A percentile compares a stretch with the other conserved stretches of the same genome.
These are phyloP conservation scores for Semaprochilodus insignis DNA, from an alignment of 2,797 vertebrate species.

Conservation along the genomic window DNA sequence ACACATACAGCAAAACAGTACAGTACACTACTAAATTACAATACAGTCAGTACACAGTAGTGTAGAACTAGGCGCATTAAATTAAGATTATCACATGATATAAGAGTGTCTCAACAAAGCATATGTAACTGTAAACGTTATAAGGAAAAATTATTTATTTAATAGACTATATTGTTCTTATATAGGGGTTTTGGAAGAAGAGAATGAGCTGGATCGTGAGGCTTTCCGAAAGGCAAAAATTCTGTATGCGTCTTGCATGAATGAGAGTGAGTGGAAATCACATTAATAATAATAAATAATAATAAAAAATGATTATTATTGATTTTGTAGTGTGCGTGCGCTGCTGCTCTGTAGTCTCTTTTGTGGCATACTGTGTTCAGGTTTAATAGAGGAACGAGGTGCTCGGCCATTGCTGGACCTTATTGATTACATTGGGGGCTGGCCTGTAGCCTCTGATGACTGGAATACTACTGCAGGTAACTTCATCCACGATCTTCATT, in stretches of 20 bases:
- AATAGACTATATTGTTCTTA: neutral
- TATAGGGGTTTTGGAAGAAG: slow-evolving; percentile 88
- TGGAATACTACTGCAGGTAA: slow-evolving; percentile 87
- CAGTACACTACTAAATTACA: neutral
- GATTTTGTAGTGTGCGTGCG: neutral
- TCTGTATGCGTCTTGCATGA: slow-evolving; percentile 94
- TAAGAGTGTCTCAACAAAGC: neutral
- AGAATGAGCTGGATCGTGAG: slow-evolving; percentile 75
- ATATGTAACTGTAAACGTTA: neutral
- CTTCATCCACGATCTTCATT: slow-evolving; percentile 50
- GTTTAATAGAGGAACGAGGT: slow-evolving; percentile 89
- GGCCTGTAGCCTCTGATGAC: slow-evolving; percentile 89
- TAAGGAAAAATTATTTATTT: neutral
- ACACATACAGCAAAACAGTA: neutral
- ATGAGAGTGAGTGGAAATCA: slow-evolving; percentile 87
- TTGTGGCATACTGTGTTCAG: slow-evolving; percentile 65
- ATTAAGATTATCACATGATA: neutral
- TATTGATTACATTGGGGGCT: slow-evolving; percentile 84
- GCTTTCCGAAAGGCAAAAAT: slow-evolving; percentile 84
- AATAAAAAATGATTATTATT: neutral
- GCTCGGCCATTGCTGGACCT: slow-evolving; percentile 87
- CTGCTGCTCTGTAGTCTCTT: slow-evolving; percentile 18
- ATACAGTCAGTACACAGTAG: neutral
- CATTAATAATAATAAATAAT: neutral
- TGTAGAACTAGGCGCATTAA: neutral